Evolutionary conservation across 92 coral and sea anemone species (phyloP).

Genomic region (Palythoa caribaeorum): DNA sequence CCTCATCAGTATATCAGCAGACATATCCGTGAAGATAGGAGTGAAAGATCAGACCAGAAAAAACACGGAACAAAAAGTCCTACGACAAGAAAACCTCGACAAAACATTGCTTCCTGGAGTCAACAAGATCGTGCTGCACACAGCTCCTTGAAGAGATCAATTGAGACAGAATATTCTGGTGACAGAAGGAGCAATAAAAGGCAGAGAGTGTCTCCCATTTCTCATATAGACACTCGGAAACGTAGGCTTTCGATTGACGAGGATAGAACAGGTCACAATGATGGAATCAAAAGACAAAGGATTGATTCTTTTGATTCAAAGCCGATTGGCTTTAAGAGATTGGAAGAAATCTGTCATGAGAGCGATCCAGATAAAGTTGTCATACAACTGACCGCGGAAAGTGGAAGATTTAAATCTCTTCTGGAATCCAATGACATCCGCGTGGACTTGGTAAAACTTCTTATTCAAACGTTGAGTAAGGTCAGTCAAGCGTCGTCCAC

Average conservation of each 20-base stretch:
- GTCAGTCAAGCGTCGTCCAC: conserved; percentile 22
- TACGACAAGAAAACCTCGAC: neutral
- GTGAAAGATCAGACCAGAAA: neutral
- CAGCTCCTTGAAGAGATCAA: neutral
- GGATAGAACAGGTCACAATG: neutral
- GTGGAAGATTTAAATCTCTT: conserved; percentile 24
- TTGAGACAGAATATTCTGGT: neutral
- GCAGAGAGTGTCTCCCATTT: neutral
- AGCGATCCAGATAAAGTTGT: conserved; percentile 41
- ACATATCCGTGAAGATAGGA: neutral
- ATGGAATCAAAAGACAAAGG: conserved; percentile 13
- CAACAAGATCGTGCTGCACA: neutral
- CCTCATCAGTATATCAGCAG: neutral
- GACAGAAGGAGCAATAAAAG: neutral
- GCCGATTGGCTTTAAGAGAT: conserved; percentile 21
- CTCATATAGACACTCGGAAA: conserved; percentile 17
- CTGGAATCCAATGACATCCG: conserved; percentile 13
- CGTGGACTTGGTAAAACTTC: conserved; percentile 22
- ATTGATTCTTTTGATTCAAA: neutral
- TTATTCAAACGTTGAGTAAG: conserved; percentile 25
- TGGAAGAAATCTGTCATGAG: conserved; percentile 20
- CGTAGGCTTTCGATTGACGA: conserved; percentile 5
- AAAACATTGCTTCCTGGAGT: neutral
- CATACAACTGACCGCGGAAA: conserved; percentile 5
- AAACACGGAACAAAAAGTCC: neutral